Conservation (phyloP, 1,140 invertebrate species). For the Campoletis sonorensis region DNA sequence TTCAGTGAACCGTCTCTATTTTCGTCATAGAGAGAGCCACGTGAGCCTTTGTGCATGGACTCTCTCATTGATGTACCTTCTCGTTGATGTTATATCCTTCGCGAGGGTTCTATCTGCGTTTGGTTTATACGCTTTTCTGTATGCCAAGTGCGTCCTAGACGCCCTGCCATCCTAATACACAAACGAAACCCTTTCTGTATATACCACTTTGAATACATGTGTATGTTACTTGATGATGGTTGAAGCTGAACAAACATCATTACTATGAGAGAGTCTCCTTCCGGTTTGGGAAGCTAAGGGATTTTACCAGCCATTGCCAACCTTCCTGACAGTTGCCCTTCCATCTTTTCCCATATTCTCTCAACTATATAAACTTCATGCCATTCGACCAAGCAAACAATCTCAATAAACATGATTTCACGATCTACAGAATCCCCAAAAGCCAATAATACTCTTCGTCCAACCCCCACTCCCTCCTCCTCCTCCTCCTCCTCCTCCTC, state of each 20-base stretch:
- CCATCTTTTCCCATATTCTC: neutral
- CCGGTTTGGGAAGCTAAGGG: constrained; percentile 43
- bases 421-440: no score
- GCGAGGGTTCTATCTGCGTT: neutral
- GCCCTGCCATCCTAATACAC: constrained; percentile 14
- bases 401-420: no score
- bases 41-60: neutral
- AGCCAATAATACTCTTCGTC: no score
- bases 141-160: neutral
- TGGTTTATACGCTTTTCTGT: constrained; percentile 7
- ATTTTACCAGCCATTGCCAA: neutral
- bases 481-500: no score
- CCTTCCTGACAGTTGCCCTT: neutral
- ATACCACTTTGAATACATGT: constrained; percentile 1
- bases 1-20: neutral
- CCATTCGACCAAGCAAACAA: no score
- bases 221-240: no score
- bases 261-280: constrained; percentile 59
- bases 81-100: neutral
- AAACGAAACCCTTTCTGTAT: constrained; percentile 28
- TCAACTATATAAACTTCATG: no score
- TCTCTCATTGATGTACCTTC: constrained; percentile 2
- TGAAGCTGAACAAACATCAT: constrained; percentile 74
- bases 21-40: neutral
- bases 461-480: no score